Conservation (phyloP, 2,888 invertebrate species). For the Rotaria socialis region DNA sequence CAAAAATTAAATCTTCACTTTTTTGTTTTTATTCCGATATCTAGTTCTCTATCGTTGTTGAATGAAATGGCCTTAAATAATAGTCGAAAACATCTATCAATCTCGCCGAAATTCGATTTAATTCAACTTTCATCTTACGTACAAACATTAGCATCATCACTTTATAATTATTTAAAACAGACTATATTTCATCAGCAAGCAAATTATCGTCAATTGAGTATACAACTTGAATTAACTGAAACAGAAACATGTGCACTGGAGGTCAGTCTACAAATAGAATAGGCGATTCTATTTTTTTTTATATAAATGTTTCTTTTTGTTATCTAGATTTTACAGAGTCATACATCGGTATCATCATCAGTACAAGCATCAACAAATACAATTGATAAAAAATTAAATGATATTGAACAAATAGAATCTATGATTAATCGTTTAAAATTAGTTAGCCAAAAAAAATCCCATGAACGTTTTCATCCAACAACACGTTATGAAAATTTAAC, state of each 20-base stretch:
- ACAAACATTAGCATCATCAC: slow-evolving; percentile 13
- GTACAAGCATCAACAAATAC: neutral
- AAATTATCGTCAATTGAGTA: neutral
- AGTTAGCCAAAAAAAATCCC: neutral
- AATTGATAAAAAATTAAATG: neutral
- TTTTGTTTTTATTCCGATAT: neutral
- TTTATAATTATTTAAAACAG: slow-evolving; percentile 12
- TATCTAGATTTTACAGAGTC: slow-evolving; percentile 32
- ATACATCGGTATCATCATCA: neutral
- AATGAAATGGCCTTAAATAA: slow-evolving; percentile 21
- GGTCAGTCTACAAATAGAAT: neutral
- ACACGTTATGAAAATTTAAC: slow-evolving; percentile 31
- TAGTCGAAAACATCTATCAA: neutral
- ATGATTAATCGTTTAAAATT: slow-evolving; percentile 33
- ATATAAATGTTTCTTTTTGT: neutral
- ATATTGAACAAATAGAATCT: slow-evolving; percentile 16
- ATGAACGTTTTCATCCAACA: slow-evolving; percentile 37
- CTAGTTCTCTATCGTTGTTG: slow-evolving; percentile 4
- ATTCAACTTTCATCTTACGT: slow-evolving; percentile 26
- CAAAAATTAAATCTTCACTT: neutral
- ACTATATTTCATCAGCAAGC: neutral
- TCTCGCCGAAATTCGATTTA: slow-evolving; percentile 18
- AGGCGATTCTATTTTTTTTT: neutral
- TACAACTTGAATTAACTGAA: slow-evolving; percentile 32
- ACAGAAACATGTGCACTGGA: slow-evolving; percentile 12